A percentile compares a stretch with the other conserved stretches of the same genome.
phyloP scores from a whole-genome alignment of 1,140 invertebrate species.

The Apis florea region DNA sequence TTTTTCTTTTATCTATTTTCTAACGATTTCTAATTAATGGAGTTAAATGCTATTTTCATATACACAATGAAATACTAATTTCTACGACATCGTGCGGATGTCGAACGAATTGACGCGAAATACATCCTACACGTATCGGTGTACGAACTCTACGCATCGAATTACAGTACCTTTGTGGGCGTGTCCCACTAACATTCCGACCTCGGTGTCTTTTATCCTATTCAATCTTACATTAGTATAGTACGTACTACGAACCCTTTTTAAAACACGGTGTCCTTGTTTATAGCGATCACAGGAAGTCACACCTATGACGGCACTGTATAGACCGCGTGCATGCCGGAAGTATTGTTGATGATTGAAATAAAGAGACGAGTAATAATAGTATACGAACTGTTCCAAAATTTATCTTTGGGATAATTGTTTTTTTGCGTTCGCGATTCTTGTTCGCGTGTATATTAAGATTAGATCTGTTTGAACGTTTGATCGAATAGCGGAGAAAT shows the following conservation, averaged over 20 bases:
- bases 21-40: not conserved
- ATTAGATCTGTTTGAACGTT: not conserved
- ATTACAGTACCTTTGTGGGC: conserved; percentile 62
- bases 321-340: not conserved
- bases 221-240: conserved; percentile 20
- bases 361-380: not conserved
- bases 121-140: conserved; percentile 30
- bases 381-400: not conserved
- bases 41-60: not conserved
- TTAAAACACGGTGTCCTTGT: conserved; percentile 56
- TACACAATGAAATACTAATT: not conserved
- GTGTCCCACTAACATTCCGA: conserved; percentile 62
- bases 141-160: conserved; percentile 49
- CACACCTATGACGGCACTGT: conserved; percentile 38
- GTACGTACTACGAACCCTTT: conserved; percentile 41
- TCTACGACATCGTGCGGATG: not conserved
- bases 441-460: not conserved
- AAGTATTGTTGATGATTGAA: not conserved
- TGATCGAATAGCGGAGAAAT: not conserved
- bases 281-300: conserved; percentile 55
- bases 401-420: not conserved
- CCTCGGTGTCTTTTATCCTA: conserved; percentile 63
- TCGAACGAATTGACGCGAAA: conserved; percentile 14
- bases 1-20: too few species aligned
- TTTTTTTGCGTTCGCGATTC: too few species aligned